Evolutionary conservation across 2,888 invertebrate genomes (phyloP).

Genomic region (Melitaea athalia): DNA sequence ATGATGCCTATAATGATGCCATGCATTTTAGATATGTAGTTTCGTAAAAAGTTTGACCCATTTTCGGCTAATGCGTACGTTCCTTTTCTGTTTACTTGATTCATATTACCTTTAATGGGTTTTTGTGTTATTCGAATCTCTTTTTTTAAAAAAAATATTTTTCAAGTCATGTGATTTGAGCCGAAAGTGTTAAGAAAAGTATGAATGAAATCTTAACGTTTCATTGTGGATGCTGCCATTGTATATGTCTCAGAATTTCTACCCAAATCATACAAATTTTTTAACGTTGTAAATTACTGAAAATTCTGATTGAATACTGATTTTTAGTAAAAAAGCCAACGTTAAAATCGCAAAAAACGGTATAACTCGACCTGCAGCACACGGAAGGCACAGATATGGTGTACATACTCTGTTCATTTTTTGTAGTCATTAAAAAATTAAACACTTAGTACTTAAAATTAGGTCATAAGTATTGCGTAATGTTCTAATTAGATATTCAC

Average conservation of each 20-base stretch:
- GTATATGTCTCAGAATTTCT: no score
- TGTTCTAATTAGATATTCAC: conserved; percentile 23
- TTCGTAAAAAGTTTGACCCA: not conserved
- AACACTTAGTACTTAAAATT: not conserved
- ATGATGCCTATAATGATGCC: no score
- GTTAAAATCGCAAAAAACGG: not conserved
- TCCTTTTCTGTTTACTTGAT: not conserved
- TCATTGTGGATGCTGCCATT: no score
- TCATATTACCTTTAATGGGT: conserved; percentile 1
- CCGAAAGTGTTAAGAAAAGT: no score
- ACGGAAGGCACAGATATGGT: no score
- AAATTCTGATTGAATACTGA: no score
- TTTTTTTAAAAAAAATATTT: not conserved
- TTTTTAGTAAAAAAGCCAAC: no score
- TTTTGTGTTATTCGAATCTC: not conserved
- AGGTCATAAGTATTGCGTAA: conserved; percentile 10
- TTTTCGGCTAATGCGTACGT: not conserved
- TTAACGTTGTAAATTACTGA: no score
- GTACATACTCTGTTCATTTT: not conserved
- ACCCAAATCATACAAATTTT: no score
- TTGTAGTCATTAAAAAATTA: not conserved
- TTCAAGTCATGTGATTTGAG: not conserved
- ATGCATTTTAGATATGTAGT: not conserved
- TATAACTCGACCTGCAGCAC: not conserved
- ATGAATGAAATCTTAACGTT: no score